These are phyloP conservation scores for Teleogryllus occipitalis DNA, from an alignment of 1,140 invertebrate species.

Conservation along the genomic window DNA sequence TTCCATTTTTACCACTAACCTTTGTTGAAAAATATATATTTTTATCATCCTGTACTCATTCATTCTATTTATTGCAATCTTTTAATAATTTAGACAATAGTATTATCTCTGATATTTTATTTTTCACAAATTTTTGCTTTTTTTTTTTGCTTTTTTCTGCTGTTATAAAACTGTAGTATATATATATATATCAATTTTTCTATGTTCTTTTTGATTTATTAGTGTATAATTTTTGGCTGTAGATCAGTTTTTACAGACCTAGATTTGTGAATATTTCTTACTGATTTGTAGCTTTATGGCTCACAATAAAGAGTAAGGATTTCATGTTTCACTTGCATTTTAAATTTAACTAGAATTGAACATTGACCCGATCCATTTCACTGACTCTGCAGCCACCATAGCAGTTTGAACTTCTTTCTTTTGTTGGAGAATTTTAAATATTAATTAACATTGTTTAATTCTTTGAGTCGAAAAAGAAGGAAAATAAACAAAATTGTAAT, in stretches of 20 bases:
- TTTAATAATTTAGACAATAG: not conserved
- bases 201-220: constrained; percentile 1
- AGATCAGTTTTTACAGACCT: not conserved
- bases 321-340: not conserved
- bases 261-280: not conserved
- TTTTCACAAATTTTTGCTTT: not conserved
- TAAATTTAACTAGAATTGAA: not conserved
- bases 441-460: too few relatives aligned
- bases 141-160: not conserved
- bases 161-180: not conserved
- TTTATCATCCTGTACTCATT: not conserved
- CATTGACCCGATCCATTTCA: not conserved
- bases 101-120: not conserved
- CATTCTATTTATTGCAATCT: not conserved
- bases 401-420: not conserved
- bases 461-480: too few relatives aligned
- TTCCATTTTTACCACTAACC: not conserved
- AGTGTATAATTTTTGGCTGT: not conserved
- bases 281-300: constrained; percentile 7
- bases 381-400: not conserved
- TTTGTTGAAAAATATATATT: not conserved
- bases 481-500: too few relatives aligned
- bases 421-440: not conserved
- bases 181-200: not conserved
- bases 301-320: constrained; percentile 8